A percentile compares a stretch with the other conserved stretches of the same genome.
Evolutionary conservation across 2,888 invertebrate species (phyloP).

Genomic region (Masnerella sp.): DNA sequence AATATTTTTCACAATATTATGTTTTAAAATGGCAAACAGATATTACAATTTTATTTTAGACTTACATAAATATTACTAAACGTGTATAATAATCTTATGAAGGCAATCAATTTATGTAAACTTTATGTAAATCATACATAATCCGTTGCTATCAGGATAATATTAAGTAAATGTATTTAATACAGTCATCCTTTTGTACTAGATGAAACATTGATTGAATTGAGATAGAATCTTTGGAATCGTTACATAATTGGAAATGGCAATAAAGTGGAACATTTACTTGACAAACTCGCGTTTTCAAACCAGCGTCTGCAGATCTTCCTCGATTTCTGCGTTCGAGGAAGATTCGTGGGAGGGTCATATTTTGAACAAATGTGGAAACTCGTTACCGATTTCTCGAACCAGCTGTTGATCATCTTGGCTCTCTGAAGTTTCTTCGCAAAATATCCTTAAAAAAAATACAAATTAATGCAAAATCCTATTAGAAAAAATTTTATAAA

Average conservation of each 20-base stretch:
- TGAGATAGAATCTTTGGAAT: slow-evolving; percentile 49
- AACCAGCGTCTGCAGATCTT: slow-evolving; percentile 73
- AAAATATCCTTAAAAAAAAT: slow-evolving; percentile 82
- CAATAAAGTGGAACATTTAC: slow-evolving; percentile 40
- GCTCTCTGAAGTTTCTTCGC: slow-evolving; percentile 88
- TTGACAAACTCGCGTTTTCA: slow-evolving; percentile 52
- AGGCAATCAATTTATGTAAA: too few relatives aligned
- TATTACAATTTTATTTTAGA: too few relatives aligned
- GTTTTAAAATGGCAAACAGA: too few relatives aligned
- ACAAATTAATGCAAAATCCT: slow-evolving; percentile 10
- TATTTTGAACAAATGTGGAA: slow-evolving; percentile 82
- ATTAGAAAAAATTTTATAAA: background rate
- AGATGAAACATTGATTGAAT: slow-evolving; percentile 44
- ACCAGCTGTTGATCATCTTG: slow-evolving; percentile 87
- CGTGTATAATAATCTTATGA: too few relatives aligned
- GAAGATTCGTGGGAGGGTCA: slow-evolving; percentile 72
- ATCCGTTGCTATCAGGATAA: too few relatives aligned
- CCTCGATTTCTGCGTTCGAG: slow-evolving; percentile 63
- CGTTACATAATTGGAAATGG: slow-evolving; percentile 26
- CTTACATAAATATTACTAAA: too few relatives aligned
- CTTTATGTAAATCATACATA: too few relatives aligned
- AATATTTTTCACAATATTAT: too few relatives aligned
- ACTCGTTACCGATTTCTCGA: slow-evolving; percentile 89
- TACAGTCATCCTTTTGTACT: slow-evolving; percentile 23
- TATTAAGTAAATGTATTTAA: slow-evolving; percentile 29